Conservation (phyloP, 1,140 invertebrate genomes). For the Eubasilissa regina region DNA sequence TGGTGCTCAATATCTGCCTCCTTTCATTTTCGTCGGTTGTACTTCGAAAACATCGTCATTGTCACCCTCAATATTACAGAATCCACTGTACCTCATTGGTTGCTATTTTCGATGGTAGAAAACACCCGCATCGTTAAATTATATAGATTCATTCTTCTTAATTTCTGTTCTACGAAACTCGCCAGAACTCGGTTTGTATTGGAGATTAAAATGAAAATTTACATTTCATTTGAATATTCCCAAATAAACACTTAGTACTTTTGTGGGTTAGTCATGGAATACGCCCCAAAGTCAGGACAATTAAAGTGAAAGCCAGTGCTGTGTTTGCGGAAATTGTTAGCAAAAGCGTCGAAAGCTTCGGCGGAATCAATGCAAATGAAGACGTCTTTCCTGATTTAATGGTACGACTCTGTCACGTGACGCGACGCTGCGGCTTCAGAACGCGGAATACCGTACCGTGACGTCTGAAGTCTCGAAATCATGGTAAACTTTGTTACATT, state of each 20-base stretch:
- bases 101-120: no score
- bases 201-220: constrained; percentile 9
- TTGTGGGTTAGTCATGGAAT: background rate
- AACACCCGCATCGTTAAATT: no score
- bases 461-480: no score
- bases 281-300: constrained; percentile 20
- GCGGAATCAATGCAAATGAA: constrained; percentile 47
- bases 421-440: constrained; percentile 3
- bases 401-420: constrained; percentile 23
- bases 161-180: no score
- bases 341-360: constrained; percentile 32
- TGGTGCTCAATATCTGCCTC: no score
- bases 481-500: no score
- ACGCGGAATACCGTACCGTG: background rate
- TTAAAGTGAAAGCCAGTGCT: constrained; percentile 41
- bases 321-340: constrained; percentile 43
- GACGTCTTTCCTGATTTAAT: constrained; percentile 40
- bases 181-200: background rate
- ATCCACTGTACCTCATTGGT: no score
- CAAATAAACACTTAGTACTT: constrained; percentile 29
- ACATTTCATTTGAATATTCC: constrained; percentile 38
- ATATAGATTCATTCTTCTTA: no score
- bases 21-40: no score
- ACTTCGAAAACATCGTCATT: no score
- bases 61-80: no score